Base-by-base conservation (phyloP, 2,888 invertebrate species). In the Diadegma fenestrale region DNA sequence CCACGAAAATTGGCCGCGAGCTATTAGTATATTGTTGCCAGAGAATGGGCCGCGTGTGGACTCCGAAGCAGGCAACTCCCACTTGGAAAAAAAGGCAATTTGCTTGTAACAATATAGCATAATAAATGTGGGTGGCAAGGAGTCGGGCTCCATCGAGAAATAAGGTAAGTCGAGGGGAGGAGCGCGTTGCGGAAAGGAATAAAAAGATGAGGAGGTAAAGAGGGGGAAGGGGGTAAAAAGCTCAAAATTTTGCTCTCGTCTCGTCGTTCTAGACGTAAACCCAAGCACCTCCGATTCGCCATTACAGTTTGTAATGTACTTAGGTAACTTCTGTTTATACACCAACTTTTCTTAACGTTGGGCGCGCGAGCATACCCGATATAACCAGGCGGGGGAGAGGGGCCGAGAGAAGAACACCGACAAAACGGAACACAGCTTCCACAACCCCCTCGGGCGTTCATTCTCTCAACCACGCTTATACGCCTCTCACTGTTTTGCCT, bases 291-390 rank as follows among this genome's bases (percentile, higher is more conserved):
- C 90, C 91, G 90, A 93, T 93, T 93, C 92, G 89, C 93, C 91
- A 92, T 93, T 93, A 93, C 93, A 92, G 92, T 92, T 93, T 92
- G 92, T 93, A 93, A 93, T 93, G 93, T 93, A 92, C 93, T 93
- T 93, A 93, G 91, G 91, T 90, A 93, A 93, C 93, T 93, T 93
- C 92, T 93, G 93, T 93, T 93, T 93, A 93, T 93, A 93, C 90
- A 92, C 92, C 92, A 93, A 93, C 92, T 91, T 93, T 93, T 92
- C 90, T 89, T 84, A 80, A 76, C 68, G 82, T 58, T 66, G 61
- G 51, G 76, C 61, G 58, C 37, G 71, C 54, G 66, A 45, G 73
- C 63, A 33, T 33, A 63, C 58, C 12, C 78, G 43, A 77, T 58
- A 69, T 68, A 78, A 22, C 63, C 58, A 64, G 45, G 64, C 19